Base-by-base conservation (phyloP, 2,888 invertebrate species). In the Trissolcus brochymenae region DNA sequence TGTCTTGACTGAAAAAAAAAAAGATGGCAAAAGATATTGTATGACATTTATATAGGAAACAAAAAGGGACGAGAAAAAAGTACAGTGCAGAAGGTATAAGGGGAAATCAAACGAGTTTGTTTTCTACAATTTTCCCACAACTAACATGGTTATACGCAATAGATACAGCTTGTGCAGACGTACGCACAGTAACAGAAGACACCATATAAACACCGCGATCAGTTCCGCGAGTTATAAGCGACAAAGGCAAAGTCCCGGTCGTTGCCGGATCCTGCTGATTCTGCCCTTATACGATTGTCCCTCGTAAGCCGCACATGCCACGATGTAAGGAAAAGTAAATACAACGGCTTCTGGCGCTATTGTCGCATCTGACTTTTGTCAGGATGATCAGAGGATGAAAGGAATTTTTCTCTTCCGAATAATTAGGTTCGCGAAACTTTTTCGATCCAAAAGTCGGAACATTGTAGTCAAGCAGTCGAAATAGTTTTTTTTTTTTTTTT, bases 41-140 rank as follows among this genome's bases (percentile, higher is more conserved):
- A 78, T 78, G 68, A 50, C 60, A 29, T 19, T 40, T 56, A 71
- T 53, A 53, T 50, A 29, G 25, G 29, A 46, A 19, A 16, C 13
- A 54, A 76, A 74, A 64, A 78, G 70, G 51, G 61, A 35, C 35
- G 17, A 29, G 54, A 59, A 40, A 67, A 56, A 13, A 6, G 46
- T 46, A 16, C 46, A n/a, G 46, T n/a, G 14, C 14, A 46, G 46
- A 46, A 46, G 14, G 19, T 55, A n/a, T n/a, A 50, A 50, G 60
- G 78, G 74, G 72, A 76, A 79, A 78, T 66, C 76, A 81, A 84
- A 84, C 87, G 85, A 87, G 88, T 87, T 87, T 87, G 87, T 87
- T 87, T 88, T 87, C 87, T 87, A 87, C 85, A 76, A 85, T 87
- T 87, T 87, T 87, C 87, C 86, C 87, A 85, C 85, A 87, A 83